A percentile compares a stretch with the other conserved stretches of the same genome.
Conservation (phyloP, 2,888 invertebrate genomes). For the Patella caerulea region DNA sequence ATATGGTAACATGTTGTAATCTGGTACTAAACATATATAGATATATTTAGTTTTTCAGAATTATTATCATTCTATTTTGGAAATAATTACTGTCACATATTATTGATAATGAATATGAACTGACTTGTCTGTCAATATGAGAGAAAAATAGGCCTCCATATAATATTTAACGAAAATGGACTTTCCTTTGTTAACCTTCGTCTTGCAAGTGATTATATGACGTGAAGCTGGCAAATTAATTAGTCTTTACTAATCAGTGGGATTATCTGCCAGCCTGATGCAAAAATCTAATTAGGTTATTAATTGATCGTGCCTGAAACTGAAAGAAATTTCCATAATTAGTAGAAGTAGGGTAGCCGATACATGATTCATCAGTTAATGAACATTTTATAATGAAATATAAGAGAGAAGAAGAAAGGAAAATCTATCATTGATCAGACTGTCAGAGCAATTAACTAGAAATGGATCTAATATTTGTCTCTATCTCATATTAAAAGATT, state of each 20-base stretch:
- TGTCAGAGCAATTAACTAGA: conserved; percentile 7
- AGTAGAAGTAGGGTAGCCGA: conserved; percentile 11
- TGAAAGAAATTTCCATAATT: conserved; percentile 13
- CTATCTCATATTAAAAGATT: conserved; percentile 6
- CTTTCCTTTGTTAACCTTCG: too few relatives aligned
- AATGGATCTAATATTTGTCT: conserved; percentile 13
- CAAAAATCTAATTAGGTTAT: conserved; percentile 13
- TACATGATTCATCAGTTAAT: conserved; percentile 11
- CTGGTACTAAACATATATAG: too few relatives aligned
- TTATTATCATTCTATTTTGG: too few relatives aligned
- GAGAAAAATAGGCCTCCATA: too few relatives aligned
- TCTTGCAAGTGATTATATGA: too few relatives aligned
- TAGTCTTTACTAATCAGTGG: conserved; percentile 7
- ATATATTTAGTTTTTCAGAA: too few relatives aligned
- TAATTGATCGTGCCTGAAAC: conserved; percentile 11
- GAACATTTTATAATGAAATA: conserved; percentile 10
- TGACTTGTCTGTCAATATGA: too few relatives aligned
- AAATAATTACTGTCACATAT: too few relatives aligned
- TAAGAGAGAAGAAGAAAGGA: conserved; percentile 10
- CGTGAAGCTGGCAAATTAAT: neutral
- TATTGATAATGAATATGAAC: too few relatives aligned
- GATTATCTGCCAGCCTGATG: conserved; percentile 11
- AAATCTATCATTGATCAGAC: conserved; percentile 13
- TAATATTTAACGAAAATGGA: too few relatives aligned
- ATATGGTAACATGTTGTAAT: too few relatives aligned